These are phyloP conservation scores for Sporophila hypoxantha DNA, from an alignment of 2,113 vertebrate species.

Conservation along the genomic window DNA sequence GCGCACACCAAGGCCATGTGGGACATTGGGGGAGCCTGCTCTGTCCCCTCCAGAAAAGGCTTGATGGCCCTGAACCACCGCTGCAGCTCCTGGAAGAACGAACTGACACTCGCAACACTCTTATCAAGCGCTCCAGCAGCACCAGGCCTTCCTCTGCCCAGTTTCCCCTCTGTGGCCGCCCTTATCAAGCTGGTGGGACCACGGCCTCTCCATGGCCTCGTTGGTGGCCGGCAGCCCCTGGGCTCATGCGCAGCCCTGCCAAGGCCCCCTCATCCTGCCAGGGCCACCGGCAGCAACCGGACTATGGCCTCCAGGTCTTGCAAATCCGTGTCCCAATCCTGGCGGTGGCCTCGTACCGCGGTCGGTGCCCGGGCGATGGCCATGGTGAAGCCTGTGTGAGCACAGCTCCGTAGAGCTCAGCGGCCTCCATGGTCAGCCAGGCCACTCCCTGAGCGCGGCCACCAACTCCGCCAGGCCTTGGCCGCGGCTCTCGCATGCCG, in stretches of 20 bases:
- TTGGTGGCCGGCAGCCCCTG: no score
- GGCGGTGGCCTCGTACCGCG: no score
- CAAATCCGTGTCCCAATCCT: no score
- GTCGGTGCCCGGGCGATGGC: background rate
- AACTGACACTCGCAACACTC: background rate
- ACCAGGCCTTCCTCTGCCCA: no score
- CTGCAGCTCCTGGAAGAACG: background rate
- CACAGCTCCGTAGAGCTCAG: no score
- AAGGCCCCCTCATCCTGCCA: no score
- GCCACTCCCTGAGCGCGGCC: background rate
- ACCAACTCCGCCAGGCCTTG: background rate
- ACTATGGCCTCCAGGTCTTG: no score
- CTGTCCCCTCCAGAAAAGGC: background rate
- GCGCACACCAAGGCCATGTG: background rate
- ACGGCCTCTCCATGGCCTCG: background rate
- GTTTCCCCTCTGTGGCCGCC: background rate
- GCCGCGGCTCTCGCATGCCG: no score
- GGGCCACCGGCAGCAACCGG: no score
- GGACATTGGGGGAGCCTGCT: background rate
- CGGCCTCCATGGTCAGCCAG: fast-evolving
- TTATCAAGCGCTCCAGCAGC: background rate
- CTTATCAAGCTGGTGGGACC: background rate
- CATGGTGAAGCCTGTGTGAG: no score
- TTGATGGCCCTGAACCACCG: fast-evolving
- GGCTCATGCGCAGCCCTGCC: no score